A percentile compares a stretch with the other conserved stretches of the same genome.
Conservation (phyloP, 2,113 vertebrate species). For the Callionymus lyra region DNA sequence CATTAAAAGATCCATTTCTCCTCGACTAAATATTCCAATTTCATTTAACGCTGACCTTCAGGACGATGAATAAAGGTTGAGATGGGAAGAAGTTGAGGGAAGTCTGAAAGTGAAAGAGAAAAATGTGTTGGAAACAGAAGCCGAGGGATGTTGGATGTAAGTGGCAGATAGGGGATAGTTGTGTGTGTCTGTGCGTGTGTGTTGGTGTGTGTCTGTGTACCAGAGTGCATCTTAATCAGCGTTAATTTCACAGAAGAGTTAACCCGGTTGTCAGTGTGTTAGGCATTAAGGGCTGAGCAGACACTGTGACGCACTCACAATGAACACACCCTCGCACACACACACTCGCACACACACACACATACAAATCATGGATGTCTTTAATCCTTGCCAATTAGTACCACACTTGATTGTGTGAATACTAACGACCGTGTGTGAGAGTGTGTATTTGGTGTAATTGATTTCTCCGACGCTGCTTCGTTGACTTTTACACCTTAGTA, state of each 20-base stretch:
- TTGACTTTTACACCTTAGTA: conserved; percentile 43
- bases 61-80: background rate
- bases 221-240: conserved; percentile 56
- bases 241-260: conserved; percentile 64
- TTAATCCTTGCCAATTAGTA: conserved; percentile 63
- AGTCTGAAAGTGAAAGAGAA: background rate
- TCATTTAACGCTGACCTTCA: background rate
- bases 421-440: conserved; percentile 36
- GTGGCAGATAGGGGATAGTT: conserved; percentile 28
- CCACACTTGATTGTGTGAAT: conserved; percentile 45
- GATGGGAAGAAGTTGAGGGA: background rate
- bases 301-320: conserved; percentile 51
- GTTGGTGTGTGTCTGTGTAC: conserved; percentile 23
- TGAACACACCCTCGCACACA: conserved; percentile 25
- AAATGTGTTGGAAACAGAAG: conserved; percentile 12
- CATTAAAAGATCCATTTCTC: background rate
- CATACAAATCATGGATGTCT: conserved; percentile 43
- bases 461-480: conserved; percentile 37
- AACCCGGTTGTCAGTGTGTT: conserved; percentile 56
- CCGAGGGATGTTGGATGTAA: conserved; percentile 25
- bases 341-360: conserved; percentile 8
- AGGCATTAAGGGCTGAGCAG: conserved; percentile 56
- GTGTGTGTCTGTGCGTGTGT: conserved; percentile 21
- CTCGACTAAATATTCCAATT: no score
- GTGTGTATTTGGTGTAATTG: conserved; percentile 38